phyloP scores from a whole-genome alignment of 2,797 vertebrate species.

The Iguana delicatissima region DNA sequence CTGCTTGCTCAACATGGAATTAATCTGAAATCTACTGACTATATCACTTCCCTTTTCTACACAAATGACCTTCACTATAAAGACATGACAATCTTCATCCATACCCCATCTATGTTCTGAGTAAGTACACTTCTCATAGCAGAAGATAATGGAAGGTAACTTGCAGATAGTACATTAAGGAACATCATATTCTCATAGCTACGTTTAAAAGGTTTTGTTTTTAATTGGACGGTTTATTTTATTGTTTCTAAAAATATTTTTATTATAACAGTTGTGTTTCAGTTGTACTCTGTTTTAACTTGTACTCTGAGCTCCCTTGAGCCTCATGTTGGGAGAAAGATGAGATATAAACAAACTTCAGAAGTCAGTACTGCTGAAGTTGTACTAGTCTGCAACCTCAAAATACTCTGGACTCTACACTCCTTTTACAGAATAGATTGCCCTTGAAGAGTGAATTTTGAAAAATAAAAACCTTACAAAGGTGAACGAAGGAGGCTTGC shows the following conservation, averaged over 20 bases:
- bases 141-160: neutral
- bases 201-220: no score
- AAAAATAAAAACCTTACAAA: neutral
- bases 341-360: neutral
- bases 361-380: neutral
- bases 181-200: neutral
- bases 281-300: no score
- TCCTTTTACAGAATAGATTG: neutral
- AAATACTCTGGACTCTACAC: neutral
- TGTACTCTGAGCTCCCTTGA: no score
- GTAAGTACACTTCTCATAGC: neutral
- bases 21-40: neutral
- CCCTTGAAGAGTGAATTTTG: neutral
- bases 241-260: no score
- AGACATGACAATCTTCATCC: neutral
- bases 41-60: neutral
- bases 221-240: no score
- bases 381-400: neutral
- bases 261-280: no score
- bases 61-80: neutral
- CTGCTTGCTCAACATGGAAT: neutral
- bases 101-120: neutral
- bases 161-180: neutral
- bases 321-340: no score
- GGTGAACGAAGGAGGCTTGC: no score